Conservation (phyloP, 1,140 invertebrate species). For the Drosophila subpulchrella region DNA sequence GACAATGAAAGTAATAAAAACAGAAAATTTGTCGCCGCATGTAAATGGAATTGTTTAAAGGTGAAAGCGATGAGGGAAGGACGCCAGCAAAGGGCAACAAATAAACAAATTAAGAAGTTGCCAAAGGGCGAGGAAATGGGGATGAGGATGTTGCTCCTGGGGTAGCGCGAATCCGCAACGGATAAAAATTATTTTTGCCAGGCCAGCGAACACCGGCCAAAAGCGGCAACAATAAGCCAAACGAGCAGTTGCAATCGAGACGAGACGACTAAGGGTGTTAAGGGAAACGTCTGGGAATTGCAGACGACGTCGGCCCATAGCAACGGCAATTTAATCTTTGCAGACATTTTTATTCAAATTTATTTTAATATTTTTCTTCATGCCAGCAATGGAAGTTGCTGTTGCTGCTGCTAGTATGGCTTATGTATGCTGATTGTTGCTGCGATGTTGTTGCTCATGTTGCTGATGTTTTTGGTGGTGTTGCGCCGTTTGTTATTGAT, state of each 20-base stretch:
- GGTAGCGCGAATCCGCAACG: conserved; percentile 62
- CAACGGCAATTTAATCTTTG: conserved; percentile 82
- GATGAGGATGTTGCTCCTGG: not conserved
- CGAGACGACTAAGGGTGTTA: not conserved
- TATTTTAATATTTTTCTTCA: conserved; percentile 69
- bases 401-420: not conserved
- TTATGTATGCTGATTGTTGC: conserved; percentile 16
- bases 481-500: conserved; percentile 1
- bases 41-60: conserved; percentile 82
- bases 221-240: conserved; percentile 67
- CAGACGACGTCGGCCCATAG: conserved; percentile 70
- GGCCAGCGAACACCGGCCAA: conserved; percentile 45
- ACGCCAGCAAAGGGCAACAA: conserved; percentile 54
- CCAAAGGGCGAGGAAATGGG: not conserved
- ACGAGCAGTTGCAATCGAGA: conserved; percentile 28
- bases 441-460: conserved; percentile 10
- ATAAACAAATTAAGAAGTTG: conserved; percentile 79
- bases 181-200: conserved; percentile 76
- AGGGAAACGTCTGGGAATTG: conserved; percentile 72
- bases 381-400: not conserved
- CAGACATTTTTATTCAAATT: conserved; percentile 81
- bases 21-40: conserved; percentile 79
- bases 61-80: conserved; percentile 54
- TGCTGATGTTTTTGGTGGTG: conserved; percentile 2
- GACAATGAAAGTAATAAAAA: conserved; percentile 78